Evolutionary conservation across 2,888 invertebrate genomes (phyloP).

Genomic region (Diaphora mendica): DNA sequence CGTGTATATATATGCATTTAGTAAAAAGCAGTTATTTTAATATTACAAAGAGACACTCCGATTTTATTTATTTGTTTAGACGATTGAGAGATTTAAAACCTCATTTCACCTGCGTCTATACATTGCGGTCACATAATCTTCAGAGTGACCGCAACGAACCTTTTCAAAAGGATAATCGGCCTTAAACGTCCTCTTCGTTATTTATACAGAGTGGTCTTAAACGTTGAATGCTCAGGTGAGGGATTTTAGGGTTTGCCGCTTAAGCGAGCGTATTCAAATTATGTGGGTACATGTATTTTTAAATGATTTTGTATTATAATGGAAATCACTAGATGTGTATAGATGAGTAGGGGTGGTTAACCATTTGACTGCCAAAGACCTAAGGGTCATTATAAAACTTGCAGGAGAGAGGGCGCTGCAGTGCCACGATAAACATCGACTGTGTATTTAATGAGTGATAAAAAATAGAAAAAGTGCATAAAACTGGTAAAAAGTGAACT

Average conservation of each 20-base stretch:
- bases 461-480: neutral
- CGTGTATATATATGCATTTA: too few relatives aligned
- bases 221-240: neutral
- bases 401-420: neutral
- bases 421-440: neutral
- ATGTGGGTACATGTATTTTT: conserved; percentile 7
- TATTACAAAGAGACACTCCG: too few relatives aligned
- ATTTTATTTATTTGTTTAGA: neutral
- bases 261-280: conserved; percentile 14
- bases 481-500: neutral
- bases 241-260: conserved; percentile 1
- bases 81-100: neutral
- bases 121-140: neutral
- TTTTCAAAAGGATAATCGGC: neutral
- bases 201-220: conserved; percentile 5
- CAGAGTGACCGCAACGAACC: neutral
- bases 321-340: neutral
- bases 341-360: neutral
- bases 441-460: neutral
- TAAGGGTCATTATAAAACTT: too few relatives aligned
- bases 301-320: conserved; percentile 1
- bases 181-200: neutral
- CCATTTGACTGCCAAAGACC: neutral
- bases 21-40: too few relatives aligned
- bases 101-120: neutral